phyloP scores from a whole-genome alignment of 2,797 vertebrate genomes.

The Streptopelia turtur region DNA sequence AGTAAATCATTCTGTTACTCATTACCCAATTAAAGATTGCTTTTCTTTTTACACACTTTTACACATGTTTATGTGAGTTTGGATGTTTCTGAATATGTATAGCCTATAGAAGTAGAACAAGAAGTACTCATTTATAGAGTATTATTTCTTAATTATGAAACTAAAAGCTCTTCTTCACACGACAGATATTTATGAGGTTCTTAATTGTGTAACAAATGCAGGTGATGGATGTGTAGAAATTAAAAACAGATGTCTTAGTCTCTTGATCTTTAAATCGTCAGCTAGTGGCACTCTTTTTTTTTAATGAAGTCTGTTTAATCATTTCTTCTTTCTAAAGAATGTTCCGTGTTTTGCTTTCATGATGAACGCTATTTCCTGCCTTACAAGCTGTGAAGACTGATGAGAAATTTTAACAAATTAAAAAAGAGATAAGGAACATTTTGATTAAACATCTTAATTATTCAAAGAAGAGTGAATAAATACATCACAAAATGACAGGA shows the following conservation, averaged over 20 bases:
- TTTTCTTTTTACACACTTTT: neutral
- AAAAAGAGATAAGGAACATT: neutral
- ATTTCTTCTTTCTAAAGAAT: conserved; percentile 50
- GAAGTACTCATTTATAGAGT: neutral
- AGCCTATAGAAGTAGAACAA: conserved; percentile 21
- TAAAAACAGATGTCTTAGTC: conserved; percentile 66
- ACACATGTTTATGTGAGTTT: neutral
- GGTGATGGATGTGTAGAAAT: conserved; percentile 60
- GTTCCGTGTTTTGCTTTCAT: neutral
- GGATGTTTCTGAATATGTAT: neutral
- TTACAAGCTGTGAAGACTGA: neutral
- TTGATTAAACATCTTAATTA: conserved; percentile 28
- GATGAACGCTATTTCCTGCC: conserved; percentile 4
- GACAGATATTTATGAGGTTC: conserved; percentile 48
- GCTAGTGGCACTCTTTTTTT: conserved; percentile 32
- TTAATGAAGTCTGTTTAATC: conserved; percentile 21
- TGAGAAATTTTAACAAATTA: conserved; percentile 24
- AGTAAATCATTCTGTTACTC: conserved; percentile 27
- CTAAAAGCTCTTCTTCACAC: conserved; percentile 35
- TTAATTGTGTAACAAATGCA: conserved; percentile 61
- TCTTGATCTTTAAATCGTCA: conserved; percentile 58
- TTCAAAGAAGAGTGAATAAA: neutral
- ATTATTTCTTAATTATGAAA: conserved; percentile 57
- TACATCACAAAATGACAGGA: neutral
- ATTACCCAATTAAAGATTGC: neutral